Conservation (phyloP, 2,888 invertebrate genomes). For the Erpobdella octoculata region DNA sequence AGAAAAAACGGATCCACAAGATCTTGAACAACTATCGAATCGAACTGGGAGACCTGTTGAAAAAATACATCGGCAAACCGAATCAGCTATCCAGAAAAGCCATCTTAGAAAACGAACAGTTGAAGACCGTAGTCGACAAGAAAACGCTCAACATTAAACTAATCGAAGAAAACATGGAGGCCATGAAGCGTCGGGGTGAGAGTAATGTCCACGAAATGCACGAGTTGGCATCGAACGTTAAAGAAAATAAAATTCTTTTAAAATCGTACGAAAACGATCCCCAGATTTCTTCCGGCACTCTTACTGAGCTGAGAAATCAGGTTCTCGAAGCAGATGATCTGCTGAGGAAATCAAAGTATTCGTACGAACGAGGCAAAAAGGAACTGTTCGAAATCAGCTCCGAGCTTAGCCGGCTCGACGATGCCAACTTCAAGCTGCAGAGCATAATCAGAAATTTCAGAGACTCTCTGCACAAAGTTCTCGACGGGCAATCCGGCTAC, state of each 20-base stretch:
- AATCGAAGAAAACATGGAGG: conserved; percentile 24
- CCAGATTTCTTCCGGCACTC: neutral
- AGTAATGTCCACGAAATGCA: conserved; percentile 24
- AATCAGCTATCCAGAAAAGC: conserved; percentile 25
- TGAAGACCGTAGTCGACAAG: conserved; percentile 11
- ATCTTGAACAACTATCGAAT: conserved; percentile 20
- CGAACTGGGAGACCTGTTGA: conserved; percentile 18
- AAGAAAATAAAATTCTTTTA: conserved; percentile 23
- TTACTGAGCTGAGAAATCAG: neutral
- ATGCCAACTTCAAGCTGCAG: conserved; percentile 18
- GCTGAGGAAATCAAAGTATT: neutral
- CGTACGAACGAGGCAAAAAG: neutral
- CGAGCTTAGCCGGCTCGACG: conserved; percentile 11
- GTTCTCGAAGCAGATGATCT: neutral
- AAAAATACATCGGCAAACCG: conserved; percentile 22
- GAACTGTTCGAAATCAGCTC: neutral
- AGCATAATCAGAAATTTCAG: conserved; percentile 12
- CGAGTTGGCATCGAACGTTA: conserved; percentile 25
- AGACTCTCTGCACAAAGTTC: neutral
- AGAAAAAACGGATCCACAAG: conserved; percentile 14
- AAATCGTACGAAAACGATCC: conserved; percentile 5
- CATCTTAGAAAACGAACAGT: conserved; percentile 18
- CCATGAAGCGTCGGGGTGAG: conserved; percentile 21
- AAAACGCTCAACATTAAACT: conserved; percentile 19
- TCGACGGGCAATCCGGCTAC: neutral